These are phyloP conservation scores for Limenitis camilla DNA, from an alignment of 2,888 invertebrate genomes.

Conservation along the genomic window DNA sequence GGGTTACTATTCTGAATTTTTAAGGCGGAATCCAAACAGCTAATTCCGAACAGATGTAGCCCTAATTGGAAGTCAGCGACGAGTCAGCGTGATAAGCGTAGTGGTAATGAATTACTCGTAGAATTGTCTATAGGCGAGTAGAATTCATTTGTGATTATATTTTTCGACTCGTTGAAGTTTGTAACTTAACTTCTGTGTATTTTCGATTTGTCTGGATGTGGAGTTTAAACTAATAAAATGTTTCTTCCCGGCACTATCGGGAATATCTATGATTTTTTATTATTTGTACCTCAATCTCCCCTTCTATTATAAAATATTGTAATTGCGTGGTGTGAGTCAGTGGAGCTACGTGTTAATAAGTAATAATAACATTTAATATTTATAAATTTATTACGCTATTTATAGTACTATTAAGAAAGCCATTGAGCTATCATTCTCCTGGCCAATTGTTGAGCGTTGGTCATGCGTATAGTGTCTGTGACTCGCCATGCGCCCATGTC, in stretches of 20 bases:
- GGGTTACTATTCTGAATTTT: too few species aligned
- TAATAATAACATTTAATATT: neutral
- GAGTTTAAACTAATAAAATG: conserved; percentile 68
- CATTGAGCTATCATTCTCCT: conserved; percentile 51
- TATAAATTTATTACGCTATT: conserved; percentile 37
- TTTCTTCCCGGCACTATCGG: conserved; percentile 51
- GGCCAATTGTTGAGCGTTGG: conserved; percentile 47
- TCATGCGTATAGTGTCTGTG: conserved; percentile 58
- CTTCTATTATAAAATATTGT: neutral
- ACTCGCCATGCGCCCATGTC: conserved; percentile 53
- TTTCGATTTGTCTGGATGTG: conserved; percentile 64
- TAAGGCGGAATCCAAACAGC: too few species aligned
- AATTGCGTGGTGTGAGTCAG: too few species aligned
- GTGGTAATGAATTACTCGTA: conserved; percentile 34
- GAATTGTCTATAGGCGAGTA: conserved; percentile 48
- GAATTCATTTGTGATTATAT: conserved; percentile 58
- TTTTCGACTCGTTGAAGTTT: conserved; percentile 62
- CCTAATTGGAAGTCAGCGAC: too few species aligned
- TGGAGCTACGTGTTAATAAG: too few species aligned
- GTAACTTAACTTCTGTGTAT: conserved; percentile 59
- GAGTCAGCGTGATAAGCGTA: conserved; percentile 41
- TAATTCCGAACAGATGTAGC: too few species aligned
- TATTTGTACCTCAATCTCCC: conserved; percentile 1
- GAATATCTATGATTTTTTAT: conserved; percentile 43
- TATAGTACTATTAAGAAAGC: conserved; percentile 33